Conservation (phyloP, 2,888 invertebrate species). For the Magallana nippona region DNA sequence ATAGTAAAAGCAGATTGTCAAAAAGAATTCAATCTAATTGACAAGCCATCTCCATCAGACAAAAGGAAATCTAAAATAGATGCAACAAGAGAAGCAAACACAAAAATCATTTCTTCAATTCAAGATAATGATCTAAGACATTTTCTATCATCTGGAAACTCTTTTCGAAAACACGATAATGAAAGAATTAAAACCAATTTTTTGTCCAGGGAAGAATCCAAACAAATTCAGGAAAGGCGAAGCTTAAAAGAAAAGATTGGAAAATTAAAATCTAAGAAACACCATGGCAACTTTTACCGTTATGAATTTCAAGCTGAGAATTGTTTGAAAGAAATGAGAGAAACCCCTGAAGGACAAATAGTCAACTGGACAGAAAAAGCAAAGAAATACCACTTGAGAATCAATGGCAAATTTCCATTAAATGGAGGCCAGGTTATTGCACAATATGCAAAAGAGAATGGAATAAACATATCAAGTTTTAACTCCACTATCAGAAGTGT, state of each 20-base stretch:
- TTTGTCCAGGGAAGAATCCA: not conserved
- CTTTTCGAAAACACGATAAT: not conserved
- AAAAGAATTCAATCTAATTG: not conserved
- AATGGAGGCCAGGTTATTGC: conserved; percentile 2
- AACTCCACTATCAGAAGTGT: not conserved
- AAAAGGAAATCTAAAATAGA: not conserved
- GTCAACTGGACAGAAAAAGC: conserved; percentile 16
- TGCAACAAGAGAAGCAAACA: not conserved
- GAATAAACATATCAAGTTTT: not conserved
- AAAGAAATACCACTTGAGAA: not conserved
- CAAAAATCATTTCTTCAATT: not conserved
- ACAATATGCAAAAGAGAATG: conserved; percentile 16
- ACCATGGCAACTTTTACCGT: no score
- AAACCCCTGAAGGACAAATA: not conserved
- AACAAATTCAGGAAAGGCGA: not conserved
- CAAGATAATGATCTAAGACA: not conserved
- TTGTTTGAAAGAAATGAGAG: not conserved
- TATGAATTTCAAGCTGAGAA: no score
- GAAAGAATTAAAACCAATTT: not conserved
- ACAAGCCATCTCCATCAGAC: not conserved
- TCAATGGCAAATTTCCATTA: conserved; percentile 5
- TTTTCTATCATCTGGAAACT: not conserved
- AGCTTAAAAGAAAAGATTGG: not conserved
- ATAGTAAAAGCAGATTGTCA: not conserved
- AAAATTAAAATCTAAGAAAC: not conserved